phyloP scores from a whole-genome alignment of 2,113 vertebrate species.

The Mohoua ochrocephala region DNA sequence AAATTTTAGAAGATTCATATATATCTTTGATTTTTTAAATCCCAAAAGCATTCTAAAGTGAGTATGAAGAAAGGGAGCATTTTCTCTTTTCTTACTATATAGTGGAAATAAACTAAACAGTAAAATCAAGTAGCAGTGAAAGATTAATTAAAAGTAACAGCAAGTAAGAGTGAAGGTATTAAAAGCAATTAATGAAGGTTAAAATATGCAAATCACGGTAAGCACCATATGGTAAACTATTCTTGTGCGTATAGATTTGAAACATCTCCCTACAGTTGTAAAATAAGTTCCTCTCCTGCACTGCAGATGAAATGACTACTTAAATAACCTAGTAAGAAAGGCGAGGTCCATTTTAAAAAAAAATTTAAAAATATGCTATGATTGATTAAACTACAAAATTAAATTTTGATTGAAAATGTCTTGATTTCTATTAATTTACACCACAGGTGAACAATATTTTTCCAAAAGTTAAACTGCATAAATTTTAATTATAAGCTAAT shows the following conservation, averaged over 20 bases:
- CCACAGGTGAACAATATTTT: not conserved
- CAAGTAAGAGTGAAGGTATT: slow-evolving; percentile 4
- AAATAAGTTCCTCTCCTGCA: slow-evolving; percentile 13
- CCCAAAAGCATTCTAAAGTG: not conserved
- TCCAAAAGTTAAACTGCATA: not conserved
- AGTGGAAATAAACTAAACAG: not conserved
- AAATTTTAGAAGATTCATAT: not conserved
- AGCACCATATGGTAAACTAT: slow-evolving; percentile 41
- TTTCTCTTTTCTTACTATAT: not conserved
- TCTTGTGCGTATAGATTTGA: slow-evolving; percentile 6
- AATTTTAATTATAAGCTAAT: not conserved
- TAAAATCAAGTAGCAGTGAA: not conserved
- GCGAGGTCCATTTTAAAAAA: not conserved
- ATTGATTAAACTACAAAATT: not conserved
- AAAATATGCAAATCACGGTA: slow-evolving; percentile 44
- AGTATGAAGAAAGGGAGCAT: not conserved
- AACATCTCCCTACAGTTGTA: slow-evolving; percentile 14
- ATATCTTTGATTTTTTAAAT: not conserved
- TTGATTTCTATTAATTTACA: not conserved
- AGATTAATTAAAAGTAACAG: slow-evolving; percentile 13
- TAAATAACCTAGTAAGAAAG: not conserved
- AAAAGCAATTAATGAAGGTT: slow-evolving; percentile 58
- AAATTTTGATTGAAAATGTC: not conserved
- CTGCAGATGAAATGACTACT: not conserved
- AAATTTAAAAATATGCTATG: not conserved